Base-by-base conservation (phyloP, 2,888 invertebrate genomes). In the Tachystola acroxantha region DNA sequence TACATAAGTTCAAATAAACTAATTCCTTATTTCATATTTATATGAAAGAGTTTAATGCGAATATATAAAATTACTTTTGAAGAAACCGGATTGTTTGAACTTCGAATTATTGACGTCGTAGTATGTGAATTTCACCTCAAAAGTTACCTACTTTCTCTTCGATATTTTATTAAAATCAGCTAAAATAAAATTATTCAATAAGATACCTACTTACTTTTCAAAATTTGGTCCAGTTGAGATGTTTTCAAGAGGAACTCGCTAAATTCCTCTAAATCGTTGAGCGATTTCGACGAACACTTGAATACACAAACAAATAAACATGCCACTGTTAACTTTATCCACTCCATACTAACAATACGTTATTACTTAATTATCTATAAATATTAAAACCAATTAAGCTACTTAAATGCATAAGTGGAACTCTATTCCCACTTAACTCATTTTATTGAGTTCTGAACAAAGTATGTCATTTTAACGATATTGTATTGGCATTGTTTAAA, bases 221-320 rank as follows among this genome's bases (percentile, higher is more conserved):
- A 65, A 42, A 71, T 73, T 42, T 76, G 68, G 59, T 84, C 82
- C 59, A 86, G 64, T 26, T 71, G 71, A 3, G 86, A 82, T 1
- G 84, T 81, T 52, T 69, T 71, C 42, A 65, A 59, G 38, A 88
- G 57, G 44, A 74, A 81, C 35, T 80, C 73, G 45, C 64, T 70
- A 57, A 85, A 88, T 45, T 86, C 85, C 47, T 80, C 74, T 14
- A 87, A 50, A 53, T 87, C 87, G 39, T 66, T 55, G 25, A 57
- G 50, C 25, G 73, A 63, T 75, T 81, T 81, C 33, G 71, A 58
- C 44, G 55, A 52, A 50, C 84, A 75, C 73, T 69, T 64, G 41
- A 68, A 50, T 46, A 64, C 71, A 68, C 70, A 71, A 49, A 75
- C 39, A 48, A 73, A 40, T 20, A 67, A 52, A 34, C 75, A 43